These are phyloP conservation scores for Halictus quadricinctus DNA, from an alignment of 2,888 invertebrate species.

Conservation along the genomic window DNA sequence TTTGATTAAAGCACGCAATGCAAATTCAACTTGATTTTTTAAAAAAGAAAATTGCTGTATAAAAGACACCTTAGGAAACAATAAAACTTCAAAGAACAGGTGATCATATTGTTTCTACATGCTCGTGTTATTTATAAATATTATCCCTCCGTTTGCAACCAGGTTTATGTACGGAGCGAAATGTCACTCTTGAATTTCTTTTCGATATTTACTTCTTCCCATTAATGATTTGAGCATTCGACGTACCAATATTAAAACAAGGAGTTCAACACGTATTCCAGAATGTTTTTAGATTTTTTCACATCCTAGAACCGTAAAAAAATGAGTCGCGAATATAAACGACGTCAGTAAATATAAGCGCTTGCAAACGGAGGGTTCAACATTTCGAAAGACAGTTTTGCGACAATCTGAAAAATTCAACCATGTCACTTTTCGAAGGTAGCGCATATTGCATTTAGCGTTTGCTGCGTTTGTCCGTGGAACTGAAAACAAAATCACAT, in stretches of 20 bases:
- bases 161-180: background rate
- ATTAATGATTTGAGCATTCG: no score
- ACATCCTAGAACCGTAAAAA: background rate
- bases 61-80: background rate
- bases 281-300: background rate
- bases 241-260: no score
- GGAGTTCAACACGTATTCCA: background rate
- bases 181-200: no score
- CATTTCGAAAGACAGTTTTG: no score
- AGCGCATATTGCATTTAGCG: background rate
- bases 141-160: background rate
- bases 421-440: background rate
- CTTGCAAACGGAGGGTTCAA: no score
- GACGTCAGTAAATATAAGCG: no score
- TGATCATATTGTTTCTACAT: no score
- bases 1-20: background rate
- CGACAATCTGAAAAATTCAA: background rate
- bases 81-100: background rate
- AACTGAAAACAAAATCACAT: background rate
- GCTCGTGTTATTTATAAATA: background rate
- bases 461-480: background rate
- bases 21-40: background rate
- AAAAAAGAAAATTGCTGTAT: background rate
- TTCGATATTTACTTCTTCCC: no score
- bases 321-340: no score